Conservation (phyloP, 1,140 invertebrate species). For the Brachionus sp. region DNA sequence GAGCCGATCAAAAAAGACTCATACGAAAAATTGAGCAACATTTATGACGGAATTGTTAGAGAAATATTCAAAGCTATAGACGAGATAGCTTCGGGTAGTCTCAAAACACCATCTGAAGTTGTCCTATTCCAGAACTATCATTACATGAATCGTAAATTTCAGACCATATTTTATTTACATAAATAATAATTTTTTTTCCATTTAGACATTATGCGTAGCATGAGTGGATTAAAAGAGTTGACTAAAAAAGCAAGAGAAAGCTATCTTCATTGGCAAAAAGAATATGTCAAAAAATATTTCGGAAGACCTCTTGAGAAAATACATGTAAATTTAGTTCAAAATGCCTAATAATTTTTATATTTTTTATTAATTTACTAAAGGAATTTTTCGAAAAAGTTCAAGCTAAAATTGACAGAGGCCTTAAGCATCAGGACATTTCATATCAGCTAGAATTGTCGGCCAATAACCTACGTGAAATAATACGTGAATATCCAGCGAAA, state of each 20-base stretch:
- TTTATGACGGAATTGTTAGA: conserved; percentile 78
- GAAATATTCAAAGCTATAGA: conserved; percentile 82
- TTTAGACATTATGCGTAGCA: conserved; percentile 40
- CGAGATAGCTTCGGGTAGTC: conserved; percentile 75
- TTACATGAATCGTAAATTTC: conserved; percentile 69
- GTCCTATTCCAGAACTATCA: conserved; percentile 93
- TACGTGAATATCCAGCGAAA: conserved; percentile 86
- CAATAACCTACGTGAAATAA: conserved; percentile 89
- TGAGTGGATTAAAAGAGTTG: conserved; percentile 16
- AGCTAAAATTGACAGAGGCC: conserved; percentile 80
- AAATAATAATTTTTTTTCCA: too few species aligned
- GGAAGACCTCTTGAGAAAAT: conserved; percentile 44
- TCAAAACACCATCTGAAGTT: conserved; percentile 87
- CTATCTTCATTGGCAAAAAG: conserved; percentile 1
- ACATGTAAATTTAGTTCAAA: neutral
- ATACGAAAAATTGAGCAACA: conserved; percentile 68
- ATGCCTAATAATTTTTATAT: neutral
- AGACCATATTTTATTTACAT: too few species aligned
- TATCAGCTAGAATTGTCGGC: conserved; percentile 96
- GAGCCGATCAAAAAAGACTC: conserved; percentile 40
- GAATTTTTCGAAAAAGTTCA: conserved; percentile 91
- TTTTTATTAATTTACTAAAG: conserved; percentile 57
- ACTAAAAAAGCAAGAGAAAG: neutral
- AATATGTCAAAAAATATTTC: conserved; percentile 40
- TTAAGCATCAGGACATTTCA: conserved; percentile 92